Base-by-base conservation (phyloP, 1,140 invertebrate genomes). In the Brachionus angularis region DNA sequence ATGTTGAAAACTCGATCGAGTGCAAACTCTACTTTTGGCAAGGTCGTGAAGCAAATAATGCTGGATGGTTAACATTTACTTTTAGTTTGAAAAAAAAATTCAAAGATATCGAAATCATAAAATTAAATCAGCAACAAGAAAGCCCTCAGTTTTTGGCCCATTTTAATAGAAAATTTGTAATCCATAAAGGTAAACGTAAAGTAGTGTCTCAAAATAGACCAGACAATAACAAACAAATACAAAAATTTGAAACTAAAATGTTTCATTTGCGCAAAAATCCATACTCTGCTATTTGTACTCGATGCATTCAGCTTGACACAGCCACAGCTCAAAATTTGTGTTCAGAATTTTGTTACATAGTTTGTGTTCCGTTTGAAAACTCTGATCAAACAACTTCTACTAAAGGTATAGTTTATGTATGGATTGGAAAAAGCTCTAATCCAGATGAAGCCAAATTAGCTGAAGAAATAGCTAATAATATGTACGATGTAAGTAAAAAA, bases 11-110 rank as follows among this genome's bases (percentile, higher is more conserved):
- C 75, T 90, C 95, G 78, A 92, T 90, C 74, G 90, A 96, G 77
- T 96, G 91, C 83, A 91, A 96, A 34, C 94, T 98, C 7, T 98
- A 98, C 80, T 99, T 99, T 82, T 99, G 96, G 96, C 96, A 99
- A 84, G 93, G 94, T 0, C 83, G 96, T 73, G 89, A 96, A 77
- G 94, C 96, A 2, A 89, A 89, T 47, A 98, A 98, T 82, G 98
- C 98, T 93, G 96, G 95, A 21, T 98, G 95, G 95, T 85, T 98
- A 0, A 97, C 93, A 7, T 99, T 99, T 81, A 98, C 95, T 0
- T 98, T 98, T 82, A 89, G 89, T 82, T 88, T 79, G 71, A 71
- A 71, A 29, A 52, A 52, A 52, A 71, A 71, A 29, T 71, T 71
- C n/a, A 71, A 71, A 50, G 47, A 70, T 44, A 42, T 71, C n/a